Conservation (phyloP, 2,113 vertebrate species). For the Plotosus lineatus region DNA sequence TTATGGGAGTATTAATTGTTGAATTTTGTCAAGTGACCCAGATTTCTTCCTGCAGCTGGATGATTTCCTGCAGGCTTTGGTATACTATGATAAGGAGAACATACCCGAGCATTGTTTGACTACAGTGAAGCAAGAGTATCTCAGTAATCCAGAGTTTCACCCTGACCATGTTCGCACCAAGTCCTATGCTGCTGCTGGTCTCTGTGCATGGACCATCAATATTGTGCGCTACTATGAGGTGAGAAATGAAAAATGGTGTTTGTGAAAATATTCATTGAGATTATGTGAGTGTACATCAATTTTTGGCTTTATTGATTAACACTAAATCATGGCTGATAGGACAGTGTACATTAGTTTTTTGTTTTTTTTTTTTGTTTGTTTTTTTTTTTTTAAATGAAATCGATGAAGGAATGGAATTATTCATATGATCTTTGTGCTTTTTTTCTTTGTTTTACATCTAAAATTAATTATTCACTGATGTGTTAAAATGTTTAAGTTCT, state of each 20-base stretch:
- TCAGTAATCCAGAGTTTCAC: slow-evolving; percentile 80
- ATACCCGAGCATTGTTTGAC: slow-evolving; percentile 80
- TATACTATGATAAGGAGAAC: slow-evolving; percentile 81
- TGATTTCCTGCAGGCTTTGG: slow-evolving; percentile 80
- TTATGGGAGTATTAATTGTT: slow-evolving; percentile 32
- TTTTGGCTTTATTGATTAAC: not conserved
- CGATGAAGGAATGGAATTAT: no score
- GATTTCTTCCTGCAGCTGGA: slow-evolving; percentile 69
- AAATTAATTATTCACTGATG: no score
- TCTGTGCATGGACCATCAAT: slow-evolving; percentile 83
- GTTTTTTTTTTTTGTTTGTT: not conserved
- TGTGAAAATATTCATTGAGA: not conserved
- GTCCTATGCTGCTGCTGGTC: slow-evolving; percentile 81
- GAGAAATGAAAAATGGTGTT: slow-evolving; percentile 25
- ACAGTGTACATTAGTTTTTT: not conserved
- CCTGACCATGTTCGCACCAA: slow-evolving; percentile 78
- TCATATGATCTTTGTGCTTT: no score
- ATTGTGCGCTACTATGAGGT: slow-evolving; percentile 82
- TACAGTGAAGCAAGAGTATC: slow-evolving; percentile 78
- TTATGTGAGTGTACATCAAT: not conserved
- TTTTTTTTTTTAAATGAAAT: not conserved
- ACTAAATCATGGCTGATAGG: not conserved
- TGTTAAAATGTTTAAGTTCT: no score
- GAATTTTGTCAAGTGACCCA: not conserved
- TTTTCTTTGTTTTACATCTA: no score